These are phyloP conservation scores for Vanessa cardui DNA, from an alignment of 2,888 invertebrate genomes.

Conservation along the genomic window DNA sequence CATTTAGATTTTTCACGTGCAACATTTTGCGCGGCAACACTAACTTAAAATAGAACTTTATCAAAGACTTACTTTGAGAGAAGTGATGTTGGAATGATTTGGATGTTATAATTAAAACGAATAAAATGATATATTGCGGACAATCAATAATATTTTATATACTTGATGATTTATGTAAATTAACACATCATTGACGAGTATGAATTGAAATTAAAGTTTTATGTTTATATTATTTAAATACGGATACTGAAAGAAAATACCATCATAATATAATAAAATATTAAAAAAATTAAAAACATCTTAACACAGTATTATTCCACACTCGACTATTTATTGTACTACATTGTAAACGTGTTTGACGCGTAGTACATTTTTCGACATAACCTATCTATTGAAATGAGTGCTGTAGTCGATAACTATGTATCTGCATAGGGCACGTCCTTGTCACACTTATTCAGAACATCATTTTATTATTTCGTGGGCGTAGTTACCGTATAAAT, in stretches of 20 bases:
- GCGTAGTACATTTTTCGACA: conserved; percentile 18
- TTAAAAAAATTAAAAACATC: conserved; percentile 2
- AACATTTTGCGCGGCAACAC: conserved; percentile 44
- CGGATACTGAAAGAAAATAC: neutral
- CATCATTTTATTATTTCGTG: conserved; percentile 12
- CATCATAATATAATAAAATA: neutral
- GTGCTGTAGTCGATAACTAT: conserved; percentile 23
- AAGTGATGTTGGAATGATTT: conserved; percentile 40
- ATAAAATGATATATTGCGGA: neutral
- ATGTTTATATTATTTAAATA: no score
- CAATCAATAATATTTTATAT: neutral
- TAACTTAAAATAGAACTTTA: conserved; percentile 70
- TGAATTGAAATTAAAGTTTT: neutral
- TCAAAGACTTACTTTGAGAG: conserved; percentile 63
- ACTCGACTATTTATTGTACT: conserved; percentile 23
- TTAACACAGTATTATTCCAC: conserved; percentile 1
- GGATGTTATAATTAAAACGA: conserved; percentile 26
- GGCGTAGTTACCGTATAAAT: conserved; percentile 22
- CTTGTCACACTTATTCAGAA: neutral
- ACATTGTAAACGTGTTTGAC: conserved; percentile 22
- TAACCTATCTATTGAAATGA: conserved; percentile 15
- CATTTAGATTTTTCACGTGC: conserved; percentile 50
- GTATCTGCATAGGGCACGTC: conserved; percentile 20
- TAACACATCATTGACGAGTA: no score
- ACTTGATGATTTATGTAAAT: no score